phyloP scores from a whole-genome alignment of 2,888 invertebrate genomes.

The Caradrina kadenii region DNA sequence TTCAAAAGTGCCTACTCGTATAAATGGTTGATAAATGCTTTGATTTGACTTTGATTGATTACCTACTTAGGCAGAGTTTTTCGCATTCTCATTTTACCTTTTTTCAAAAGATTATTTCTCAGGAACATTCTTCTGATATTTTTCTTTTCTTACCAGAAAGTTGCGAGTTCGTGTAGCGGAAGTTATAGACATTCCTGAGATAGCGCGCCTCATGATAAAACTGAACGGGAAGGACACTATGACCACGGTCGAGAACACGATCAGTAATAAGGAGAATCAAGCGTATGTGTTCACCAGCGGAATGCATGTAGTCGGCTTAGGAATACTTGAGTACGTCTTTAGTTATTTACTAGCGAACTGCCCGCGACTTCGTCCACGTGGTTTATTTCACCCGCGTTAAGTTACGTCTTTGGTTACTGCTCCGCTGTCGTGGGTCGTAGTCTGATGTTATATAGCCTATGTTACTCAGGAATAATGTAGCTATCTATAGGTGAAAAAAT shows the following conservation, averaged over 20 bases:
- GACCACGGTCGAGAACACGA: conserved; percentile 77
- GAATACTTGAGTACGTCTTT: conserved; percentile 80
- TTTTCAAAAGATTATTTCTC: background rate
- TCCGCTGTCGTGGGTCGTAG: no score
- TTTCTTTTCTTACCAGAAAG: conserved; percentile 69
- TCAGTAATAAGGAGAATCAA: conserved; percentile 69
- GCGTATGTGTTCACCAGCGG: conserved; percentile 80
- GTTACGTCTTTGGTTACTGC: no score
- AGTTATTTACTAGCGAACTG: no score
- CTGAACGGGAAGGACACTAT: conserved; percentile 78
- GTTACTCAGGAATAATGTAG: no score
- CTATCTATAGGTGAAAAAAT: no score
- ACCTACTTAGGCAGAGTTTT: background rate
- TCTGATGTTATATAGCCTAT: no score
- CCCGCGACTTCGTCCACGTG: no score
- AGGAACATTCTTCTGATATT: conserved; percentile 5
- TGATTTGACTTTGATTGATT: no score
- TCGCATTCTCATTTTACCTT: background rate
- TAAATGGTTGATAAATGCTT: no score
- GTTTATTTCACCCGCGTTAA: no score
- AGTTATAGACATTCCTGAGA: conserved; percentile 79
- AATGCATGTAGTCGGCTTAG: conserved; percentile 77
- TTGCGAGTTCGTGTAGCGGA: conserved; percentile 83
- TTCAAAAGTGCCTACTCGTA: no score
- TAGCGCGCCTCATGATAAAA: conserved; percentile 75